phyloP scores from a whole-genome alignment of 2,797 vertebrate genomes.

The Sebastes alutus region DNA sequence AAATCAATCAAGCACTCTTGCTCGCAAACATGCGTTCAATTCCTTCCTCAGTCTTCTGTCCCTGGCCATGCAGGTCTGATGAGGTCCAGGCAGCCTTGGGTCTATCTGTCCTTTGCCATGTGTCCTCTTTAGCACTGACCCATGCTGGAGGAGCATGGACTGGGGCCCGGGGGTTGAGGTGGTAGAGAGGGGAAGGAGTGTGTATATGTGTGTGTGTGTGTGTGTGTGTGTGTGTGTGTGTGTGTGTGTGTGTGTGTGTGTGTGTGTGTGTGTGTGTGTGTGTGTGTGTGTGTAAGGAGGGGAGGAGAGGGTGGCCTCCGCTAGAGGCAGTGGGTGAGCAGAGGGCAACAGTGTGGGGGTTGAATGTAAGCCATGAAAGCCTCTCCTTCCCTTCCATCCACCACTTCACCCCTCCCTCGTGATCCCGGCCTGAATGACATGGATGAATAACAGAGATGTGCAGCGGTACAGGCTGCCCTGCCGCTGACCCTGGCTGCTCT shows the following conservation, averaged over 20 bases:
- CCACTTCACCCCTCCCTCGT: constrained; percentile 67
- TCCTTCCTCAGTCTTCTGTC: background rate
- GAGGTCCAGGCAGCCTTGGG: constrained; percentile 66
- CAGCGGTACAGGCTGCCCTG: constrained; percentile 74
- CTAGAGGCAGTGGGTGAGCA: constrained; percentile 65
- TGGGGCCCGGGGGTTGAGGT: constrained; percentile 56
- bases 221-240: background rate
- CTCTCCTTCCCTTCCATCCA: constrained; percentile 60
- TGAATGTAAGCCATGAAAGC: constrained; percentile 68
- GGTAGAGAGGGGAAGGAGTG: constrained; percentile 34
- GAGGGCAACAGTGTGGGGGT: constrained; percentile 72
- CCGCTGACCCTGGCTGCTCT: constrained; percentile 73
- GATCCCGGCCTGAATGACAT: constrained; percentile 79
- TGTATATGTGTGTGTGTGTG: constrained; percentile 2
- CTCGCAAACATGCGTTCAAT: background rate
- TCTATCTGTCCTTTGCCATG: constrained; percentile 77
- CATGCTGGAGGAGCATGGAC: constrained; percentile 69
- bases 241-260: constrained; percentile 35
- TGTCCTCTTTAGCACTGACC: constrained; percentile 79
- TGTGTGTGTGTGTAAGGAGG: background rate
- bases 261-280: background rate
- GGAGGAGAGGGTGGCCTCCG: constrained; percentile 40
- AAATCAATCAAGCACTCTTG: background rate
- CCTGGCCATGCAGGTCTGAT: constrained; percentile 45
- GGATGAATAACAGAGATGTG: constrained; percentile 81